Conservation (phyloP, 1,140 invertebrate species). For the Tetragnatha versicolor region DNA sequence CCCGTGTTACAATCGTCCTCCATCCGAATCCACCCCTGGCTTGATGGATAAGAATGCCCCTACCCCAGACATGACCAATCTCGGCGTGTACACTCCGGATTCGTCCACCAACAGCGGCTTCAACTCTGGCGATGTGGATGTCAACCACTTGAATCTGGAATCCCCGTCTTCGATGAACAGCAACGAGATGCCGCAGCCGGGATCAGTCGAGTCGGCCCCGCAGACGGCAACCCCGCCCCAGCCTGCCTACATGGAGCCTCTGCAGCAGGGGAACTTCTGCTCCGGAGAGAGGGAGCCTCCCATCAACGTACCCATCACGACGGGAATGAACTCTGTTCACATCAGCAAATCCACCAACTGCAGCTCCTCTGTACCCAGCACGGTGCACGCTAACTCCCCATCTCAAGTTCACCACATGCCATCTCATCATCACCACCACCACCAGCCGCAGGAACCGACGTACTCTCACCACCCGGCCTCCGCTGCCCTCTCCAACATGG, state of each 20-base stretch:
- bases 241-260: slow-evolving; percentile 68
- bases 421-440: slow-evolving; percentile 63
- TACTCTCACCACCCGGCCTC: slow-evolving; percentile 60
- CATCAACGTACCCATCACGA: not conserved
- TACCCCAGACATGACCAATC: slow-evolving; percentile 70
- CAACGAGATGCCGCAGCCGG: slow-evolving; percentile 74
- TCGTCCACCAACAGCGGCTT: slow-evolving; percentile 82
- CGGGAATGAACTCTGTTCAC: slow-evolving; percentile 1
- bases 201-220: slow-evolving; percentile 61
- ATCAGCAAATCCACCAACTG: slow-evolving; percentile 6
- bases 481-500: slow-evolving; percentile 62
- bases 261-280: slow-evolving; percentile 56
- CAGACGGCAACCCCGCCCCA: slow-evolving; percentile 65
- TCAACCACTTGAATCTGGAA: slow-evolving; percentile 81
- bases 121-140: slow-evolving; percentile 79
- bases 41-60: slow-evolving; percentile 42
- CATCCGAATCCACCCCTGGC: slow-evolving; percentile 9
- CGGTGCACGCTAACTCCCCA: slow-evolving; percentile 29
- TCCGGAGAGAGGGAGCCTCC: slow-evolving; percentile 11
- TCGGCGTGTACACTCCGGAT: slow-evolving; percentile 84
- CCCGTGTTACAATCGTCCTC: slow-evolving; percentile 40
- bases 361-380: not conserved
- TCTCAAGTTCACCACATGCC: slow-evolving; percentile 12
- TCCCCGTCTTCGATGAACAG: slow-evolving; percentile 86
- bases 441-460: slow-evolving; percentile 1